Base-by-base conservation (phyloP, 2,888 invertebrate genomes). In the Mactromeris polynyma region DNA sequence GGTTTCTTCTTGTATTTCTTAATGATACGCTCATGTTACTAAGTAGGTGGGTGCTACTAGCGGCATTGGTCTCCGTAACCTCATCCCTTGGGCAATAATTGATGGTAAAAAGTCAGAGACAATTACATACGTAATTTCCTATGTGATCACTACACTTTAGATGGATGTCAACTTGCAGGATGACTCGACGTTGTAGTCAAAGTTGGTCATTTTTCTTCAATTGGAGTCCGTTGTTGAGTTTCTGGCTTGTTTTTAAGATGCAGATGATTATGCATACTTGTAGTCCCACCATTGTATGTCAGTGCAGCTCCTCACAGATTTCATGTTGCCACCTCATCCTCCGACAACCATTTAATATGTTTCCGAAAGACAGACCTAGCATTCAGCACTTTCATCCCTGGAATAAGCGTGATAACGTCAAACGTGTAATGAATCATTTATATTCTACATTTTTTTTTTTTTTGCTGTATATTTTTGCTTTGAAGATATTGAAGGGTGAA, bases 31-130 rank as follows among this genome's bases (percentile, higher is more conserved):
- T 83, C 17, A n/a, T 7, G 83, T 83, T 0, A 87, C 69, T 0
- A 46, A 26, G 87, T 83, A 87, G 19, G 36, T 42, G 4, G 87
- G 87, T 14, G 83, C 87, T 19, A 81, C 81, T 19, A 83, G 42
- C 14, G 31, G n/a, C 83, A 83, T 83, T 2, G 73, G 73, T 0
- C 21, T n/a, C 3, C 21, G 73, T 19, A 83, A 83, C 21, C 83
- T 46, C 26, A 4, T 19, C 14, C 54, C 51, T 14, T 69, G 73
- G 17, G 51, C 51, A 17, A 84, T 42, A 31, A 73, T 64, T 2
- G 26, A 11, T 7, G 58, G 58, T 11, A 64, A 2, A 9, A 6
- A 26, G n/a, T 64, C 58, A n/a, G 1, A 26, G n/a, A 64, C 26
- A 26, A 64, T 64, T 26, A 64, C 26, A 26, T 64, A 6, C 0